Evolutionary conservation across 1,140 invertebrate species (phyloP).

Genomic region (Maconellicoccus hirsutus): DNA sequence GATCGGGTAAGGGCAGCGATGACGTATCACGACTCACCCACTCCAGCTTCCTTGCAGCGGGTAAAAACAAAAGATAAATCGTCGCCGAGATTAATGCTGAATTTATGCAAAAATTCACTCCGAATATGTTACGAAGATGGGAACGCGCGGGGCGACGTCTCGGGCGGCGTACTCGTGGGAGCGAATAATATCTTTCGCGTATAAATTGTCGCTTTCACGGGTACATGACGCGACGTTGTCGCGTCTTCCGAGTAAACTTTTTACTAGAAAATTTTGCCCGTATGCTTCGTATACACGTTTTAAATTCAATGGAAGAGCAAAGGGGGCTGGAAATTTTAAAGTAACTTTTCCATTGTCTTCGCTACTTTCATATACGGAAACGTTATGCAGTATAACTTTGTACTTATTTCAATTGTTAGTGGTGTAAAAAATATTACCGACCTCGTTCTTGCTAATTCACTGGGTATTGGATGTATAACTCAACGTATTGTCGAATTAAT

Average conservation of each 20-base stretch:
- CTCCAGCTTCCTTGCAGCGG: not conserved
- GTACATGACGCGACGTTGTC: not conserved
- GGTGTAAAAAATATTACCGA: too few relatives aligned
- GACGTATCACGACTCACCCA: too few relatives aligned
- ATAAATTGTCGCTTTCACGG: not conserved
- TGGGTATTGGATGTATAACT: too few relatives aligned
- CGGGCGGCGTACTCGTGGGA: too few relatives aligned
- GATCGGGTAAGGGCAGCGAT: too few relatives aligned
- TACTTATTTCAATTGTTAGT: too few relatives aligned
- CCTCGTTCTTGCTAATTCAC: too few relatives aligned
- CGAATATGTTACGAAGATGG: not conserved
- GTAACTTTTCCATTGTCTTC: not conserved
- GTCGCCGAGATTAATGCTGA: not conserved
- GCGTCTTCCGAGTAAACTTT: not conserved
- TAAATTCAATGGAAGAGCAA: too few relatives aligned
- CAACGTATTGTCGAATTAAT: too few relatives aligned
- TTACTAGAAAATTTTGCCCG: not conserved
- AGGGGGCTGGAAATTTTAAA: not conserved
- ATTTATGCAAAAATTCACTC: not conserved
- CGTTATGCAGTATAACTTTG: too few relatives aligned
- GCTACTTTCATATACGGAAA: too few relatives aligned
- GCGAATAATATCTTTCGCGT: not conserved
- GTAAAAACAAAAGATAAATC: not conserved
- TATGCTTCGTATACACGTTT: too few relatives aligned
- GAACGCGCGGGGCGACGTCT: not conserved